phyloP scores from a whole-genome alignment of 2,797 vertebrate genomes.

The Adrianichthys oophorus region DNA sequence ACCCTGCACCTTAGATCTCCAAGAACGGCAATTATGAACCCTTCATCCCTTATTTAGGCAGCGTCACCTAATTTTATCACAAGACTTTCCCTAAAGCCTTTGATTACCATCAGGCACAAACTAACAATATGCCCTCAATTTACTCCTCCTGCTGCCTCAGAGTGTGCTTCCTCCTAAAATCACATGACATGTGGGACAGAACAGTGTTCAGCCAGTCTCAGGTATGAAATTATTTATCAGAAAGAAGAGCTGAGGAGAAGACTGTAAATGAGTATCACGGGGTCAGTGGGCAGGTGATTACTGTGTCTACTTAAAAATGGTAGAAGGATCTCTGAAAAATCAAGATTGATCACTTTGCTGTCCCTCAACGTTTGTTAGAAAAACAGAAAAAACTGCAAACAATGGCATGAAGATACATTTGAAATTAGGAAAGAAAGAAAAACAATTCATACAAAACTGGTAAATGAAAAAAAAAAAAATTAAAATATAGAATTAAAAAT shows the following conservation, averaged over 20 bases:
- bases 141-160: conserved; percentile 24
- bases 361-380: conserved; percentile 25
- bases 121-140: conserved; percentile 28
- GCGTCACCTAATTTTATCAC: conserved; percentile 82
- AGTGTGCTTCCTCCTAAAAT: conserved; percentile 22
- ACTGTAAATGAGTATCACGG: conserved; percentile 63
- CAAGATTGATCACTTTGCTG: conserved; percentile 78
- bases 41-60: conserved; percentile 87
- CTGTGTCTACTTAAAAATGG: conserved; percentile 73
- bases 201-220: conserved; percentile 54
- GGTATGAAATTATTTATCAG: conserved; percentile 60
- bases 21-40: conserved; percentile 91
- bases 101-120: conserved; percentile 68
- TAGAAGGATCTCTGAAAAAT: conserved; percentile 67
- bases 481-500: conserved; percentile 4
- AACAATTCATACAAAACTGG: background rate
- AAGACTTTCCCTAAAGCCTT: conserved; percentile 64
- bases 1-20: conserved; percentile 93
- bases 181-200: conserved; percentile 31
- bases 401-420: background rate
- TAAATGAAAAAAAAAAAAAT: conserved; percentile 35
- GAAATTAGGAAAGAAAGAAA: background rate
- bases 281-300: conserved; percentile 86
- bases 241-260: conserved; percentile 48
- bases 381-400: background rate